These are phyloP conservation scores for Apamea crenata DNA, from an alignment of 2,888 invertebrate species.

Conservation along the genomic window DNA sequence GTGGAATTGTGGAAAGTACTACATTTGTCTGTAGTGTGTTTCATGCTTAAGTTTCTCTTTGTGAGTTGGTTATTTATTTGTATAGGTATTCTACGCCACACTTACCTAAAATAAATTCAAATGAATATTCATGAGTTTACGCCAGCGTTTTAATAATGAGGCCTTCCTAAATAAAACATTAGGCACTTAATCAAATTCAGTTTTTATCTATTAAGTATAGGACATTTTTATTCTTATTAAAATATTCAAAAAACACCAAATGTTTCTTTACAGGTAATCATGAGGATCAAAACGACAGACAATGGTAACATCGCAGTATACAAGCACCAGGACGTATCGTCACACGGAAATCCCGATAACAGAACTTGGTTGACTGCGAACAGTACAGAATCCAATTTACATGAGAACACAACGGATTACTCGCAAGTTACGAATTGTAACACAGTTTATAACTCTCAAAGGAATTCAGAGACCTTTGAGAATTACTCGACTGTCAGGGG, in stretches of 20 bases:
- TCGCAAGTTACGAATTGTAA: conserved; percentile 74
- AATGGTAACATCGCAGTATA: conserved; percentile 82
- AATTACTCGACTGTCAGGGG: conserved; percentile 67
- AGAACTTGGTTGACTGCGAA: conserved; percentile 73
- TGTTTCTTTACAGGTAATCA: conserved; percentile 81
- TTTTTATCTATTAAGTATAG: neutral
- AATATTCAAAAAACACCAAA: neutral
- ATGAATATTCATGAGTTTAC: conserved; percentile 43
- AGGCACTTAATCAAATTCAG: neutral
- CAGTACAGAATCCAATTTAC: conserved; percentile 68
- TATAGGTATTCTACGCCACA: neutral
- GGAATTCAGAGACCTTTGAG: conserved; percentile 71
- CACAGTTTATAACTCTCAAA: conserved; percentile 69
- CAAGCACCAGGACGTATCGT: conserved; percentile 70
- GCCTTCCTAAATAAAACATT: conserved; percentile 30
- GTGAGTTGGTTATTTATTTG: conserved; percentile 9
- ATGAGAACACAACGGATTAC: conserved; percentile 72
- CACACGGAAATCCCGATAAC: conserved; percentile 71
- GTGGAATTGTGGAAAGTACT: neutral
- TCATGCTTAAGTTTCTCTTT: neutral
- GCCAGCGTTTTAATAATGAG: conserved; percentile 23
- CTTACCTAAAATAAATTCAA: neutral
- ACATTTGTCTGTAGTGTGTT: conserved; percentile 2
- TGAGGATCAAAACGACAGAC: conserved; percentile 82
- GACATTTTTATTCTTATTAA: neutral